Evolutionary conservation across 2,888 invertebrate genomes (phyloP), one percentile per base, ranked within the genome.

Genomic region (Drosophila fungiperda): DNA sequence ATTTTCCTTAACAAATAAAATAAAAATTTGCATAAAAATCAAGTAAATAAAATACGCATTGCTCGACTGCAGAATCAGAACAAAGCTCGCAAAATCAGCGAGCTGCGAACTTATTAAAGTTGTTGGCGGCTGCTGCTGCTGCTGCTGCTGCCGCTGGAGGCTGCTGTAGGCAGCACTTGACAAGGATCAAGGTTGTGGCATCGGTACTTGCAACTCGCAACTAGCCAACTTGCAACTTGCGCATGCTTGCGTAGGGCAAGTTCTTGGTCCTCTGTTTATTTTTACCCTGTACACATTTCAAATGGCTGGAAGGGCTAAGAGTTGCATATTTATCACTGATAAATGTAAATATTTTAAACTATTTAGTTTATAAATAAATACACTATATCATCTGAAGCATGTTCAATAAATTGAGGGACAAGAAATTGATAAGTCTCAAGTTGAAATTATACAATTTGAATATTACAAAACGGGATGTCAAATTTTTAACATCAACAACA

Each of bases 151-250:
- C 35, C 65, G 75, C 50, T 70, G 83, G 36, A 67, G 67, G 66
- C 72, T 76, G 76, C 68, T 74, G 61, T 63, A 70, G 73, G 76
- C 75, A 83, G 90, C 82, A 88, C 90, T 91, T 91, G 90, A 90
- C 90, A 91, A 91, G 90, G 91, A 90, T 90, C 90, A 90, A 90
- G 90, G 90, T 91, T 90, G 89, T 76, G 65, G 55, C 67, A 66
- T 57, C 49, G 42, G 65, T 64, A 71, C 61, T 70, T 68, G 63
- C 60, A 73, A 45, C 63, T 66, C n/a, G 79, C 67, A 63, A 38
- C 64, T 23, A 6, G 63, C 53, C 36, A 36, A 48, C 40, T 49
- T 60, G 67, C 57, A 59, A 48, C 50, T 53, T 40, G 71, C 64
- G 71, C 64, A 63, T 68, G 70, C 64, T 58, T 69, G 59, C 72